These are phyloP conservation scores for Chironomus striatipennis DNA, from an alignment of 1,140 invertebrate genomes.

Conservation along the genomic window DNA sequence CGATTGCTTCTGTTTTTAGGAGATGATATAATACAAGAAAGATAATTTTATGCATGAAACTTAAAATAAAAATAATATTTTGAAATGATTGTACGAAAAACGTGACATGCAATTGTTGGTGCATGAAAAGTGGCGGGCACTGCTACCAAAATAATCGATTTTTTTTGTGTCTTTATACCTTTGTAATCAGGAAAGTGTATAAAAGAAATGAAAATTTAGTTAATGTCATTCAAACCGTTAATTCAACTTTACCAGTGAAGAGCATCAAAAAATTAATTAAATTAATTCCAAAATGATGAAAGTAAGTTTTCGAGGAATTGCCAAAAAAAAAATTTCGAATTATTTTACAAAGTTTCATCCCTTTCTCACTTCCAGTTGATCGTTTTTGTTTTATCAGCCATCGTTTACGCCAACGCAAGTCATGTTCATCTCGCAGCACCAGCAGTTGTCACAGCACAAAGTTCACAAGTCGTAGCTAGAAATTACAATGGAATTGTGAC, in stretches of 20 bases:
- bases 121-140: background rate
- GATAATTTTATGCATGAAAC: background rate
- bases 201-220: background rate
- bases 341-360: background rate
- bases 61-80: background rate
- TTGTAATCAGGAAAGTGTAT: background rate
- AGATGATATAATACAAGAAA: no score
- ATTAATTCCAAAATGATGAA: background rate
- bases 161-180: no score
- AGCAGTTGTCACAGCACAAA: conserved; percentile 42
- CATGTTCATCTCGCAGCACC: conserved; percentile 32
- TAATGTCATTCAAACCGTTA: background rate
- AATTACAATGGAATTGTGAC: conserved; percentile 42
- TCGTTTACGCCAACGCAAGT: conserved; percentile 17
- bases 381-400: background rate
- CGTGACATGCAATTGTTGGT: background rate
- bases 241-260: background rate
- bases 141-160: background rate
- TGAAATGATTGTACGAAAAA: background rate
- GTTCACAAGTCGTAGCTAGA: conserved; percentile 44
- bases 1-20: no score
- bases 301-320: background rate
- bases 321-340: background rate
- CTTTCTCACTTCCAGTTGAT: background rate
- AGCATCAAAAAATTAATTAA: background rate